Percentiles rank a stretch among this genome's conserved stretches.
Evolutionary conservation across 1,140 invertebrate species (phyloP).

Genomic region (Philopotamus ludificatus): DNA sequence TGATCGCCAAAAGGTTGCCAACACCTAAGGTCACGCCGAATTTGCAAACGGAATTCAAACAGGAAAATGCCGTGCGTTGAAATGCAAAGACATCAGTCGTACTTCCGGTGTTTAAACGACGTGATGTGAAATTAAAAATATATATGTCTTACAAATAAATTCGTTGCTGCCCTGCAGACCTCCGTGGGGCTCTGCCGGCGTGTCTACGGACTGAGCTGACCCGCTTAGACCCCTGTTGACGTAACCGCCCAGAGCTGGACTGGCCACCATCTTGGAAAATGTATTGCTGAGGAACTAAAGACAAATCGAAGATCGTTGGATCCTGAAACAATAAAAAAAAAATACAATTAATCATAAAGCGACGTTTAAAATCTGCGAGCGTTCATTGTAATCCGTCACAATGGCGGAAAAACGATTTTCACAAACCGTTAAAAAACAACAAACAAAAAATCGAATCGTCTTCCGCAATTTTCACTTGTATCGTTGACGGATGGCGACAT

Average conservation of each 20-base stretch:
- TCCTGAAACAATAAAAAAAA: no score
- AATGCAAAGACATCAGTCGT: background rate
- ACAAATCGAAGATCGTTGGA: no score
- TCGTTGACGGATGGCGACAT: no score
- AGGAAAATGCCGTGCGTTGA: background rate
- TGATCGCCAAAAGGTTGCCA: background rate
- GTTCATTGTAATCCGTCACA: no score
- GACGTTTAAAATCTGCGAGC: no score
- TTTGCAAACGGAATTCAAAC: background rate
- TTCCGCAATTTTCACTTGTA: no score
- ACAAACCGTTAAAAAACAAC: no score
- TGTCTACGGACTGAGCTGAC: conserved; percentile 45
- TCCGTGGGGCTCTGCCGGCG: conserved; percentile 41
- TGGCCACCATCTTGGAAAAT: conserved; percentile 36
- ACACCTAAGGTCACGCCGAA: background rate
- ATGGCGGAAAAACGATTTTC: no score
- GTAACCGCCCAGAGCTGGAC: conserved; percentile 47
- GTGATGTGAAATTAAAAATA: background rate
- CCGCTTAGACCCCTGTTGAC: conserved; percentile 49
- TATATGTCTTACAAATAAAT: conserved; percentile 50
- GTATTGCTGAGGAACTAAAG: background rate
- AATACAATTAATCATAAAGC: no score
- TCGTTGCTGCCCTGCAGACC: conserved; percentile 52
- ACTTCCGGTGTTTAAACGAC: background rate
- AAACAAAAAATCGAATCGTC: no score